Evolutionary conservation across 2,113 vertebrate species (phyloP).

Genomic region (Nipponia nippon): DNA sequence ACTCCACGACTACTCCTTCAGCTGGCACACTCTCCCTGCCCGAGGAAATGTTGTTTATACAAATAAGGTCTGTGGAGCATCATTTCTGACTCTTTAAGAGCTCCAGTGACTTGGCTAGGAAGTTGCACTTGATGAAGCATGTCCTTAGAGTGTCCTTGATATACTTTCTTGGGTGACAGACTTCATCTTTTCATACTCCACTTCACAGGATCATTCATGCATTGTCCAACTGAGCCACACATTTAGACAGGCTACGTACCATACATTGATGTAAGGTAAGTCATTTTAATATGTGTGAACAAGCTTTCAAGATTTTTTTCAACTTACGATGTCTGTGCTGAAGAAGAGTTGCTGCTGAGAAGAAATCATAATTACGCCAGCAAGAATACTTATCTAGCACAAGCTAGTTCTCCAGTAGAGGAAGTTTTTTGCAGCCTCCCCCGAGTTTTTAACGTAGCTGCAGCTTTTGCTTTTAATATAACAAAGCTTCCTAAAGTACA

Average conservation of each 20-base stretch:
- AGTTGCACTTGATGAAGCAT: background rate
- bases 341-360: background rate
- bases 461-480: background rate
- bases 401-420: background rate
- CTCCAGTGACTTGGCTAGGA: background rate
- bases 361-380: background rate
- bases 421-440: background rate
- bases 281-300: background rate
- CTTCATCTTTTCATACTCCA: background rate
- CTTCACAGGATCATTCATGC: background rate
- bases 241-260: background rate
- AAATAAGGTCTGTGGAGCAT: background rate
- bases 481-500: background rate
- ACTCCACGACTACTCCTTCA: background rate
- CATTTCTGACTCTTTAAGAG: background rate
- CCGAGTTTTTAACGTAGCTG: accelerated
- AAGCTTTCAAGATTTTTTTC: background rate
- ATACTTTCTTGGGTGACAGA: background rate
- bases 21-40: background rate
- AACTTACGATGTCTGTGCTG: background rate
- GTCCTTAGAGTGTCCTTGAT: background rate
- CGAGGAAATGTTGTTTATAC: background rate
- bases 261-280: background rate
- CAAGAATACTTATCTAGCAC: background rate
- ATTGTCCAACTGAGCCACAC: background rate